Evolutionary conservation across 2,797 vertebrate species (phyloP).

Genomic region (Leuciscus waleckii): DNA sequence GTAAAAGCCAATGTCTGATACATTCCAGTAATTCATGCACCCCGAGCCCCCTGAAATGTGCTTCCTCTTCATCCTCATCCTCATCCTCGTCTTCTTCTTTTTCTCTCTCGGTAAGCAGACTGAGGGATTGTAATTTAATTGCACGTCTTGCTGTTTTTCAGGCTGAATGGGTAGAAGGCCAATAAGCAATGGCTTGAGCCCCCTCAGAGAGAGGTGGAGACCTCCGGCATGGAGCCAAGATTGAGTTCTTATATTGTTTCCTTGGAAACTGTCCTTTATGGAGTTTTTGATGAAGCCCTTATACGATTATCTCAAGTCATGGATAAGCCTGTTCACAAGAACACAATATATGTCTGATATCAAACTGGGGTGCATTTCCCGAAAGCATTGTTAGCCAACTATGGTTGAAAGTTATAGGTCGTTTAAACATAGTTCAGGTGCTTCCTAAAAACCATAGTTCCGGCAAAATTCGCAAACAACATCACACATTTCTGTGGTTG

Average conservation of each 20-base stretch:
- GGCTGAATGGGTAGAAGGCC: slow-evolving; percentile 60
- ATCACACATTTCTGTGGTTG: background rate
- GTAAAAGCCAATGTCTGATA: slow-evolving; percentile 67
- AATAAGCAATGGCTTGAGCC: slow-evolving; percentile 55
- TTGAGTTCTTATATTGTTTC: slow-evolving; percentile 59
- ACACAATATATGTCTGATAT: background rate
- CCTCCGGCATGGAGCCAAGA: slow-evolving; percentile 50
- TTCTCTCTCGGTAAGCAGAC: slow-evolving; percentile 59
- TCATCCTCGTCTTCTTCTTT: slow-evolving; percentile 1
- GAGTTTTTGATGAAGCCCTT: slow-evolving; percentile 38
- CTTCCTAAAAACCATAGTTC: background rate
- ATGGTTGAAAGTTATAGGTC: background rate
- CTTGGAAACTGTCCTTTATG: slow-evolving; percentile 55
- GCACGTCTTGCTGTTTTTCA: slow-evolving; percentile 71
- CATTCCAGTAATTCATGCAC: slow-evolving; percentile 64
- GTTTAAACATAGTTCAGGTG: background rate
- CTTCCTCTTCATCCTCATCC: slow-evolving; percentile 54
- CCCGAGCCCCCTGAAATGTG: slow-evolving; percentile 59
- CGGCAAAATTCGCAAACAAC: background rate
- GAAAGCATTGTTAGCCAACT: background rate
- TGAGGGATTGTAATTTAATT: slow-evolving; percentile 67
- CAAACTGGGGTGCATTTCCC: background rate
- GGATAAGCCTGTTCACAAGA: slow-evolving; percentile 25
- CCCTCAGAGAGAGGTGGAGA: slow-evolving; percentile 52
- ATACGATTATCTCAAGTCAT: slow-evolving; percentile 14